These are phyloP conservation scores for Psilopsiagon aymara DNA, from an alignment of 2,113 vertebrate genomes.

Conservation along the genomic window DNA sequence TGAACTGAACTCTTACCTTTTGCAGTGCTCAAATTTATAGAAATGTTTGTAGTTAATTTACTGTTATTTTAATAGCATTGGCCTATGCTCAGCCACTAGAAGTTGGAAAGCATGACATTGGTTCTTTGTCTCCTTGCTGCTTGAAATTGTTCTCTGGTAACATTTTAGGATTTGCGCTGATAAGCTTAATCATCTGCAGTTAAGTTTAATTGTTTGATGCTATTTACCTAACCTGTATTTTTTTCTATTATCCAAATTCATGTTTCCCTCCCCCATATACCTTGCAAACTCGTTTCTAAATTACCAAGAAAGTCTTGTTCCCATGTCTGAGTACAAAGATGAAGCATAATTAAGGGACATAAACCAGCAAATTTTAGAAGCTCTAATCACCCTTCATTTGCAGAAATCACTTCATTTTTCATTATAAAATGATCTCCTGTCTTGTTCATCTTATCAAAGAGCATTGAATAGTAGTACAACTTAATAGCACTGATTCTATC, in stretches of 20 bases:
- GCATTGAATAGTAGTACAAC: background rate
- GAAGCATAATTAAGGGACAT: background rate
- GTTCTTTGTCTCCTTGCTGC: background rate
- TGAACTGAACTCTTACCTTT: background rate
- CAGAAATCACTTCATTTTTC: background rate
- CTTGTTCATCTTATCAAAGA: background rate
- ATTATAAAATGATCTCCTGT: background rate
- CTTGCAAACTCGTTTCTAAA: background rate
- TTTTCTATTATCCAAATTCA: background rate
- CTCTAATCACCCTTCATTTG: background rate
- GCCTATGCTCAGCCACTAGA: background rate
- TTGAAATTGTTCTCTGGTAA: background rate
- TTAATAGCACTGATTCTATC: background rate
- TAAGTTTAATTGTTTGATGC: background rate
- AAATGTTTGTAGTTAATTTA: background rate
- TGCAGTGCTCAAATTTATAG: background rate
- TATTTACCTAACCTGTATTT: background rate
- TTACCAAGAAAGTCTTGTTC: background rate
- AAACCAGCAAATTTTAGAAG: background rate
- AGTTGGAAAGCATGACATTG: background rate
- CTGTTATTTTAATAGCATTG: background rate
- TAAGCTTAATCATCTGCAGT: background rate
- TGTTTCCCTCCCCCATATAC: rapidly evolving
- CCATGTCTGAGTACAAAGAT: background rate
- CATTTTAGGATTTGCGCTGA: background rate